These are phyloP conservation scores for Thera britannica DNA, from an alignment of 2,888 invertebrate species.

Conservation along the genomic window DNA sequence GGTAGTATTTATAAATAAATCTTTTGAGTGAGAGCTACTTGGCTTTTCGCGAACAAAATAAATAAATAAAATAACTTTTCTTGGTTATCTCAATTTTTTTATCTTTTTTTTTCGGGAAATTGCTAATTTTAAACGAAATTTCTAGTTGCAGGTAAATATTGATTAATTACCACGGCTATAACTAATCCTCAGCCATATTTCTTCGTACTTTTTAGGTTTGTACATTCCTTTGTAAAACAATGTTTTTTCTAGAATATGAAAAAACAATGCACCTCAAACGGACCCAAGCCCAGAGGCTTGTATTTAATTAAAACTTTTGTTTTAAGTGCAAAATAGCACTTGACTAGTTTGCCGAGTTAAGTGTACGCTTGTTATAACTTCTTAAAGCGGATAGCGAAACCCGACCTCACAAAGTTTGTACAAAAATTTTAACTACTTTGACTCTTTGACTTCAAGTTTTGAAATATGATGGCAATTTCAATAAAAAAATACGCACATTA, in stretches of 20 bases:
- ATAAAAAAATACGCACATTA: too few relatives aligned
- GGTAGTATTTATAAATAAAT: constrained; percentile 3
- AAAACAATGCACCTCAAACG: constrained; percentile 41
- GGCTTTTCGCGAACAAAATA: too few relatives aligned
- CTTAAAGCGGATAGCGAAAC: constrained; percentile 44
- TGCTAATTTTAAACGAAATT: too few relatives aligned
- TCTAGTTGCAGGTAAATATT: too few relatives aligned
- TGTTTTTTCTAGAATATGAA: constrained; percentile 4
- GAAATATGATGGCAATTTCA: not conserved
- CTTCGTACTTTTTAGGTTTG: too few relatives aligned
- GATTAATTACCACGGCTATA: too few relatives aligned
- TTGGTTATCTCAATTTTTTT: too few relatives aligned
- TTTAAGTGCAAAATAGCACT: constrained; percentile 56
- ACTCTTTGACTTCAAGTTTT: constrained; percentile 1
- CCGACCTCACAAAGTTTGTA: constrained; percentile 32
- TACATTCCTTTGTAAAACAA: too few relatives aligned
- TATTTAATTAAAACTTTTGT: constrained; percentile 63
- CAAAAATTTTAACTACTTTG: constrained; percentile 33
- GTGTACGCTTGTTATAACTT: constrained; percentile 61
- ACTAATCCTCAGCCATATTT: too few relatives aligned
- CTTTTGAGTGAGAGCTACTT: too few relatives aligned
- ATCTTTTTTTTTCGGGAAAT: too few relatives aligned
- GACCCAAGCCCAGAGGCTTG: constrained; percentile 46
- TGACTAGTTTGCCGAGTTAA: constrained; percentile 50
- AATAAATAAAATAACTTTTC: too few relatives aligned